These are phyloP conservation scores for Eriosoma lanigerum DNA, from an alignment of 1,140 invertebrate genomes.

Conservation along the genomic window DNA sequence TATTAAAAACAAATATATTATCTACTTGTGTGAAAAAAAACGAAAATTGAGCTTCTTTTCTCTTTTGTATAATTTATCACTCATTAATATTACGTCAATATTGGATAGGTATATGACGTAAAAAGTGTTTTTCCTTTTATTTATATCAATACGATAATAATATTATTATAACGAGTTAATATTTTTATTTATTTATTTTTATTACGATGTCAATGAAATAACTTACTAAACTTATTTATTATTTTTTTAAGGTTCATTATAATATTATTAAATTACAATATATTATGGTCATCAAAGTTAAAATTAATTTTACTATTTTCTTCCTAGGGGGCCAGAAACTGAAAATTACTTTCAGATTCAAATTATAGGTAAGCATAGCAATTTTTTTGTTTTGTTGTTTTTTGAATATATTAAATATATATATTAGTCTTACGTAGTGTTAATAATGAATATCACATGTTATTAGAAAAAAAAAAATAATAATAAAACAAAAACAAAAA, in stretches of 20 bases:
- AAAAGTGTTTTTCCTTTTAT: no score
- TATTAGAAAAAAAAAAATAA: slow-evolving; percentile 33
- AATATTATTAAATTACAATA: no score
- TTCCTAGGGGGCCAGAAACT: not conserved
- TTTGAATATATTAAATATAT: no score
- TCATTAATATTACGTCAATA: not conserved
- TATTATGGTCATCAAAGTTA: no score
- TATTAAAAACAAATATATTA: slow-evolving; percentile 15
- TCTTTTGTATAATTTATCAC: slow-evolving; percentile 1
- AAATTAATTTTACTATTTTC: not conserved
- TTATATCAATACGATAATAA: not conserved
- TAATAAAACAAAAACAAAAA: slow-evolving; percentile 31
- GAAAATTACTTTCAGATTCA: slow-evolving; percentile 17
- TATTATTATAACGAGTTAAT: no score
- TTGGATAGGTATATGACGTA: no score
- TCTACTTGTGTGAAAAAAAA: not conserved
- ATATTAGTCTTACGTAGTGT: slow-evolving; percentile 49
- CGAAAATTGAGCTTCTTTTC: slow-evolving; percentile 36
- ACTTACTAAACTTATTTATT: no score
- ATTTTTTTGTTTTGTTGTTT: no score
- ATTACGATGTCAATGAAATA: no score
- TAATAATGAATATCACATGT: slow-evolving; percentile 51
- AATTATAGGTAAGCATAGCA: slow-evolving; percentile 22
- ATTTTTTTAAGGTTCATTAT: no score
- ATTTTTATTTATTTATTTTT: no score